Conservation (phyloP, 53 echinoderm and acorn worm species). For the Mesocentrotus franciscanus region DNA sequence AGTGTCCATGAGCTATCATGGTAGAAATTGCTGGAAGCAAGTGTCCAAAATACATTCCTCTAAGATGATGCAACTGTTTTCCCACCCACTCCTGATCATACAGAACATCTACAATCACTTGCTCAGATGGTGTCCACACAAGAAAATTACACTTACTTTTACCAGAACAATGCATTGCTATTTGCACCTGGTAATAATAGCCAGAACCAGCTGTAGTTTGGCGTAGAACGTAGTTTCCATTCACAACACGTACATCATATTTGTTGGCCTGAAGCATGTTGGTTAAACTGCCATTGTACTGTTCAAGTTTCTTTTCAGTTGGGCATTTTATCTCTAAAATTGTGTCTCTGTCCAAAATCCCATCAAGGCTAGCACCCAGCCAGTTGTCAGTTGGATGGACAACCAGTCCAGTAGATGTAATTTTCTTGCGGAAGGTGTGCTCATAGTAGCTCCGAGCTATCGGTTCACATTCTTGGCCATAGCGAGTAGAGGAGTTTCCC, state of each 20-base stretch:
- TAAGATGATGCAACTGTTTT: too few species aligned
- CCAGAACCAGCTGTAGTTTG: conserved; percentile 35
- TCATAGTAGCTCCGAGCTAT: conserved; percentile 45
- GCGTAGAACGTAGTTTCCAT: conserved; percentile 59
- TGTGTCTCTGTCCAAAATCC: conserved; percentile 63
- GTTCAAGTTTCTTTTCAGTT: conserved; percentile 59
- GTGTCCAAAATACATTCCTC: too few species aligned
- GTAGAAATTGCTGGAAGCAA: too few species aligned
- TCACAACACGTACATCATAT: conserved; percentile 64
- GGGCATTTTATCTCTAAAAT: conserved; percentile 77
- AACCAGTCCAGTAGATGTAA: conserved; percentile 61
- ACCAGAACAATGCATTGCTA: conserved; percentile 71
- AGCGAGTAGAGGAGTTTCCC: conserved; percentile 43
- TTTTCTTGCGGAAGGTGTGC: neutral
- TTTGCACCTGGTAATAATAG: conserved; percentile 40
- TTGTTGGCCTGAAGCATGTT: conserved; percentile 52
- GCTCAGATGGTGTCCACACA: too few species aligned
- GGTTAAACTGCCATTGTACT: conserved; percentile 35
- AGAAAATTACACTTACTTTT: too few species aligned
- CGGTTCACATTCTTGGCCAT: conserved; percentile 49
- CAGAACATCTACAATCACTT: too few species aligned
- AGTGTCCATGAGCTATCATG: too few species aligned
- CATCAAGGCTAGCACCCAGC: conserved; percentile 75
- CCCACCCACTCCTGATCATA: too few species aligned
- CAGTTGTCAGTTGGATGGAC: conserved; percentile 61